Conservation (phyloP, 53 echinoderm and acorn worm species). For the Holothuria leucospilota region DNA sequence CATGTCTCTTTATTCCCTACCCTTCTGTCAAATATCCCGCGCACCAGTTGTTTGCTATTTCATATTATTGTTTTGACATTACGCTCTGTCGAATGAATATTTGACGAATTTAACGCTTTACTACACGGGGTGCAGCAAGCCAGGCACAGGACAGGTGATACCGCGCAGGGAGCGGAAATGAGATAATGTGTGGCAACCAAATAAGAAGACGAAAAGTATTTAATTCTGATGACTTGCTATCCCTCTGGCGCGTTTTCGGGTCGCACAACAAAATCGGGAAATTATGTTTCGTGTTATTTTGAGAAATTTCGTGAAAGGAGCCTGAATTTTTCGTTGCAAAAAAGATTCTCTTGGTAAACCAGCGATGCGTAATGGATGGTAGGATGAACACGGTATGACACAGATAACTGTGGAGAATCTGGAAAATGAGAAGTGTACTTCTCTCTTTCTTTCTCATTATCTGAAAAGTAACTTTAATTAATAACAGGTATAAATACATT, state of each 20-base stretch:
- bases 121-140: constrained; percentile 35
- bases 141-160: constrained; percentile 29
- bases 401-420: too few species aligned
- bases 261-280: constrained; percentile 32
- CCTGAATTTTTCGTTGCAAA: too few species aligned
- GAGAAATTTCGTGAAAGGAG: constrained; percentile 1
- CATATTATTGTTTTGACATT: constrained; percentile 23
- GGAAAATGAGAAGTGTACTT: too few species aligned
- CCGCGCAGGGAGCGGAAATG: constrained; percentile 36
- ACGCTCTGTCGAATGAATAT: constrained; percentile 35
- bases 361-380: too few species aligned
- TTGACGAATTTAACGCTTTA: constrained; percentile 46
- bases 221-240: constrained; percentile 9
- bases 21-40: constrained; percentile 34
- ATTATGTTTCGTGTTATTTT: constrained; percentile 44
- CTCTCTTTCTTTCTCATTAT: too few species aligned
- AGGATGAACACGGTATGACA: too few species aligned
- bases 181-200: constrained; percentile 40
- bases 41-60: constrained; percentile 34
- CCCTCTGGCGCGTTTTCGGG: constrained; percentile 39
- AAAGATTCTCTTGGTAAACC: too few species aligned
- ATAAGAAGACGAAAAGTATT: constrained; percentile 28
- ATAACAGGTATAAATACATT: background rate
- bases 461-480: background rate
- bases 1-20: constrained; percentile 17